A percentile compares a stretch with the other conserved stretches of the same genome.
These are phyloP conservation scores for Ditylenchus dipsaci DNA, from an alignment of 1,140 invertebrate genomes.

Conservation along the genomic window DNA sequence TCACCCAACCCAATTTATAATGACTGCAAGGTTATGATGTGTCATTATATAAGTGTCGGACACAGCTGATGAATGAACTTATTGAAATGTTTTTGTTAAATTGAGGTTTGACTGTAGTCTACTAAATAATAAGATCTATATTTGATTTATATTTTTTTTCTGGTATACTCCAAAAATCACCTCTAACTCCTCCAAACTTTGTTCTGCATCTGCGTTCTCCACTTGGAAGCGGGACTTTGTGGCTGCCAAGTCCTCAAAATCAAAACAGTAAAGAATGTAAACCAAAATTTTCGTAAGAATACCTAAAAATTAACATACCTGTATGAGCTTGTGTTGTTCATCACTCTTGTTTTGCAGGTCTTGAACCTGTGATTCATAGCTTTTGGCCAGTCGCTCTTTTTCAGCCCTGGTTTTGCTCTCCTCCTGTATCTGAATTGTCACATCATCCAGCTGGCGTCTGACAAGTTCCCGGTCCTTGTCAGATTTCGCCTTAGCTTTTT, in stretches of 20 bases:
- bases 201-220: constrained; percentile 36
- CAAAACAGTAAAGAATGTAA: too few species aligned
- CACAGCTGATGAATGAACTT: too few species aligned
- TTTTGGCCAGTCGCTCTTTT: constrained; percentile 40
- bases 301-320: constrained; percentile 7
- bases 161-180: too few species aligned
- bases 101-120: too few species aligned
- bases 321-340: constrained; percentile 39
- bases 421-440: constrained; percentile 37
- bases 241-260: constrained; percentile 28
- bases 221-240: constrained; percentile 37
- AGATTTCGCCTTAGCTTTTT: constrained; percentile 35
- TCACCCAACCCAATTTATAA: too few species aligned
- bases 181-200: constrained; percentile 37
- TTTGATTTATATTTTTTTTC: too few species aligned
- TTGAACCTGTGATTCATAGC: constrained; percentile 35
- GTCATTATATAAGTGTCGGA: too few species aligned
- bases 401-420: constrained; percentile 34
- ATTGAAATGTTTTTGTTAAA: too few species aligned
- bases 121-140: too few species aligned
- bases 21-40: too few species aligned
- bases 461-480: constrained; percentile 42
- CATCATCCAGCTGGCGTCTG: constrained; percentile 46
- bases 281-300: too few species aligned
- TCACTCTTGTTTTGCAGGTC: constrained; percentile 40